Evolutionary conservation across 2,888 invertebrate genomes (phyloP).

Genomic region (Pammene aurita): DNA sequence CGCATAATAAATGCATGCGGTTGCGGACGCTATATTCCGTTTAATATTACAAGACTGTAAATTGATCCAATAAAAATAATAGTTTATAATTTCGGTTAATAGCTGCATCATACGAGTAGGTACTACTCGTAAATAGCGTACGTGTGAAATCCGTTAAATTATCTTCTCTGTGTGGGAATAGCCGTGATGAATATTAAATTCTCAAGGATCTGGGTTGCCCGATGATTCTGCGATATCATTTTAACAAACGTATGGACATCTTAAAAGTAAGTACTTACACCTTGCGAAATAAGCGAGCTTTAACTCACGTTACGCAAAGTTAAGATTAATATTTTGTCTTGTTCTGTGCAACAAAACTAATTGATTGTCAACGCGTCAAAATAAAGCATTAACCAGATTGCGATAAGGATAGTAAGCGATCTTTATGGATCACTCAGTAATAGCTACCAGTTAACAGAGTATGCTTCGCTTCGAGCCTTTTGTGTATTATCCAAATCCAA

Average conservation of each 20-base stretch:
- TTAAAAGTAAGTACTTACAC: conserved; percentile 25
- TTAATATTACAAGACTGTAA: conserved; percentile 33
- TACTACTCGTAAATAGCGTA: conserved; percentile 27
- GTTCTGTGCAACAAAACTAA: conserved; percentile 39
- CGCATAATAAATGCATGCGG: conserved; percentile 33
- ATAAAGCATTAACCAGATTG: conserved; percentile 32
- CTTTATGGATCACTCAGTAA: conserved; percentile 21
- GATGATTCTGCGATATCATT: conserved; percentile 33
- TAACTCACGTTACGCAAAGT: conserved; percentile 33
- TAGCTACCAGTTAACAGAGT: conserved; percentile 2
- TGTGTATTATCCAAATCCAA: background rate
- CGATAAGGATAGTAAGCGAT: conserved; percentile 29
- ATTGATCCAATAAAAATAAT: conserved; percentile 36
- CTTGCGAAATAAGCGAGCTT: conserved; percentile 35
- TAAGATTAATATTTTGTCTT: conserved; percentile 41
- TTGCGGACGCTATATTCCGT: conserved; percentile 24
- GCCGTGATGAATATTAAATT: conserved; percentile 28
- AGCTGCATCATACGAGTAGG: background rate
- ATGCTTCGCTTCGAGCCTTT: conserved; percentile 3
- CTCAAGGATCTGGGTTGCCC: conserved; percentile 34
- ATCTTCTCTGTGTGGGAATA: conserved; percentile 33
- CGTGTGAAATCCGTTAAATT: conserved; percentile 36
- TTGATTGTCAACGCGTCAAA: conserved; percentile 41
- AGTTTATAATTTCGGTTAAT: conserved; percentile 31
- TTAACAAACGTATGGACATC: conserved; percentile 37